Base-by-base conservation (phyloP, 2,888 invertebrate genomes). In the Ormyrus labotus region DNA sequence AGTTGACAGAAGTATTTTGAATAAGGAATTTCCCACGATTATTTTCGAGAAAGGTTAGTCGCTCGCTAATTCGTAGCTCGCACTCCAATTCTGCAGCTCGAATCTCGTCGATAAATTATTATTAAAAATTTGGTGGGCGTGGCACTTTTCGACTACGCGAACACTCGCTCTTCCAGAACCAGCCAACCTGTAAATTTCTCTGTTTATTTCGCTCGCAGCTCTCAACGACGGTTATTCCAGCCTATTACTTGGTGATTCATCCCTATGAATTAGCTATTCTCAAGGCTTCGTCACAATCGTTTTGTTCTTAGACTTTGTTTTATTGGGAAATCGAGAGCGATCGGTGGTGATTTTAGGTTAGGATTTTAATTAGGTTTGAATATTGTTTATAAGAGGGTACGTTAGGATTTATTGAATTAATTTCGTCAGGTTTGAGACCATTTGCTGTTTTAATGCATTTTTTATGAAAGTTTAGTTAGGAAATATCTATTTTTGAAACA, bases 1-100 rank as follows among this genome's bases (percentile, higher is more conserved):
- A 81, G 83, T 78, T 86, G 86, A 87, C 85, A 87, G 53, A 63
- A 73, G 73, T 73, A 81, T 81, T 81, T 81, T 70, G 70, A 81
- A 78, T 74, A 74, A 78, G 78, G 65, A 78, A 69, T 74, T 74
- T 78, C 58, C 70, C 74, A 72, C 61, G 51, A 58, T 74, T 65
- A 53, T 74, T 77, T 70, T 64, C 13, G 10, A 19, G 48, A 9
- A 48, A 81, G 78, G 81, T 78, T 74, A 67, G 78, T 78, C 50
- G 8, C n/a, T 51, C 34, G 58, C 60, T 3, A 53, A 48, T 57
- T 68, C 10, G 67, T 69, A 1, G 4, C 4, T 68, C 45, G 48
- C 34, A 1, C 10, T 19, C 10, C 2, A 10, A 58, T 60, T 13
- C 5, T 47, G 2, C 0, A 7, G 2, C 6, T 2, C 3, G 1